Base-by-base conservation (phyloP, 2,888 invertebrate species). In the Torymus aiolomorphi region DNA sequence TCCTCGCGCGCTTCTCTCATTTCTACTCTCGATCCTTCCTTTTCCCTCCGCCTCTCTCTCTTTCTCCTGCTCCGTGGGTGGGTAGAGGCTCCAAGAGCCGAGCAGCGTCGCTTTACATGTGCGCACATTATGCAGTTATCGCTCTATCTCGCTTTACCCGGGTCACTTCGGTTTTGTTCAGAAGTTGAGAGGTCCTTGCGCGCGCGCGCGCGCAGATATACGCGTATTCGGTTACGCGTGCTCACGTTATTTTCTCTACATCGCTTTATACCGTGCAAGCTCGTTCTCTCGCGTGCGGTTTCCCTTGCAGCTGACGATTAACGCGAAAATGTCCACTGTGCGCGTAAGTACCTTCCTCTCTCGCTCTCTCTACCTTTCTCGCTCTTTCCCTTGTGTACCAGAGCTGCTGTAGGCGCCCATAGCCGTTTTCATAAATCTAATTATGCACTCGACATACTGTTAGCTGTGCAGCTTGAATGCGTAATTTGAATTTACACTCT, bases 351-450 rank as follows among this genome's bases (percentile, higher is more conserved):
- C 42, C 42, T 42, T 42, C 42, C 42, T 42, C 42, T 42, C 42
- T 5, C 31, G 3, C 42, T 8, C 8, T 8, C 42, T 42, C 42
- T 5, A 5, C 8, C 8, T 5, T 10, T 42, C 42, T 31, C 31
- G 3, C 31, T 31, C 31, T 42, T 10, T 5, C 42, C 42, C 42
- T 42, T 42, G 42, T 42, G 42, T 42, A 42, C 42, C 42, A 42
- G 42, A 42, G 42, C 42, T 42, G 24, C 13, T 14, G 18, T 13
- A n/a, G 14, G 51, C 51, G 57, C 14, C 51, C 20, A n/a, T 31
- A 14, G 59, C 31, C 65, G 66, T 67, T 67, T 75, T 75, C 75
- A 75, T 75, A 75, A 75, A 75, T 75, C 66, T 59, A 67, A 75
- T 75, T 67, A 67, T 18, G 59, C 52, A 56, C 57, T 57, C 42